These are phyloP conservation scores for Poeciliopsis presidionis DNA, from an alignment of 2,797 vertebrate genomes.

Conservation along the genomic window DNA sequence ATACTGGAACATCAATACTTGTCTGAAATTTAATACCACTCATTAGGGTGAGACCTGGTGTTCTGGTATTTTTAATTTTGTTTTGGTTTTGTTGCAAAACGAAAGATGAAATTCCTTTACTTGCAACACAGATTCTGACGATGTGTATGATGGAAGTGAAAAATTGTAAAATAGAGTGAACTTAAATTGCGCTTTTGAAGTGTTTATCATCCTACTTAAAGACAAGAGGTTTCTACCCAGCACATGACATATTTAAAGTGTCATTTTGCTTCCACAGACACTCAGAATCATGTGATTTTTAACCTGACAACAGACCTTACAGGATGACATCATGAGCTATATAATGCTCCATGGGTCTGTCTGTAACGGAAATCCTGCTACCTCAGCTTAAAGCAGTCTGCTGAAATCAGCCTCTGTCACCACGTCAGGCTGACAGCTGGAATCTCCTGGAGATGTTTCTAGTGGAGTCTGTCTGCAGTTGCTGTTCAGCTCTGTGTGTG, in stretches of 20 bases:
- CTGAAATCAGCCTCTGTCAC: conserved; percentile 34
- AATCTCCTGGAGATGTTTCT: conserved; percentile 40
- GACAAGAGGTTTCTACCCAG: background rate
- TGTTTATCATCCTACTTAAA: background rate
- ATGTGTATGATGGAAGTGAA: background rate
- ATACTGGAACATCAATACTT: background rate
- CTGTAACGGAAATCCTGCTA: conserved; percentile 23
- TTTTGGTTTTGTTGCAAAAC: background rate
- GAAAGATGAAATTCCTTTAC: background rate
- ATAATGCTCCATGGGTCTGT: background rate
- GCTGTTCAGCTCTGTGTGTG: conserved; percentile 14
- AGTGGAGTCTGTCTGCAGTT: conserved; percentile 9
- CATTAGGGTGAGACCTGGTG: background rate
- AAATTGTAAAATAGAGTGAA: background rate
- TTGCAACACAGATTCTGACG: background rate
- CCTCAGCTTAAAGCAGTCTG: conserved; percentile 2
- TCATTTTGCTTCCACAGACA: background rate
- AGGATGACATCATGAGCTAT: conserved; percentile 35
- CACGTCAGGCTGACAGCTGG: conserved; percentile 25
- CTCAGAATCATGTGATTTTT: conserved; percentile 7
- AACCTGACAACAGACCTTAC: conserved; percentile 1
- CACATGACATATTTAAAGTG: background rate
- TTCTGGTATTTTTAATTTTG: background rate
- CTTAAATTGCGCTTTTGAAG: background rate
- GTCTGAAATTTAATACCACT: background rate